A percentile compares a stretch with the other conserved stretches of the same genome.
Conservation (phyloP, 2,797 vertebrate genomes). For the Falco columbarius region DNA sequence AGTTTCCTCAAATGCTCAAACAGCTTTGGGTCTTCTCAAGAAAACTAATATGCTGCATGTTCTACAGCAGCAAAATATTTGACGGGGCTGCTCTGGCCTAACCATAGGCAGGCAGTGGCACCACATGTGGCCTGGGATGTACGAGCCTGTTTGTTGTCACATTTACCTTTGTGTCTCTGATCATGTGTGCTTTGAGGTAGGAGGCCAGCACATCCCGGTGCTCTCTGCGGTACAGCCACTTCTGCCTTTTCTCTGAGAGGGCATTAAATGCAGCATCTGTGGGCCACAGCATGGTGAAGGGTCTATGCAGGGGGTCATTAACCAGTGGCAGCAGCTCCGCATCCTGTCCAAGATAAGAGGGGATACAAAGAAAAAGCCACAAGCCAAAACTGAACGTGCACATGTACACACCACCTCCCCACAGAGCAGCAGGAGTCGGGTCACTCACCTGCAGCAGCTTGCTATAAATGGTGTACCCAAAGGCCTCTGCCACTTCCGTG, state of each 20-base stretch:
- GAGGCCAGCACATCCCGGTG: constrained; percentile 85
- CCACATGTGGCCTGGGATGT: not conserved
- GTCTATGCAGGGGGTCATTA: constrained; percentile 78
- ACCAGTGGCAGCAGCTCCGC: constrained; percentile 84
- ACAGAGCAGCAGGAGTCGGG: not conserved
- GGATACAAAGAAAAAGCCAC: not conserved
- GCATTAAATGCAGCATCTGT: constrained; percentile 83
- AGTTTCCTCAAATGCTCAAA: not conserved
- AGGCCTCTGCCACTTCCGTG: constrained; percentile 78
- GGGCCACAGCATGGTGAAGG: constrained; percentile 94
- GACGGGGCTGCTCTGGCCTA: not conserved
- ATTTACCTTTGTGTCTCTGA: constrained; percentile 81
- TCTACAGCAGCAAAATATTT: not conserved
- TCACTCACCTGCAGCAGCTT: constrained; percentile 85
- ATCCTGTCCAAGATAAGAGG: constrained; percentile 71
- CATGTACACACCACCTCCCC: not conserved
- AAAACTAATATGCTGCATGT: not conserved
- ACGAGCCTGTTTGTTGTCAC: not conserved
- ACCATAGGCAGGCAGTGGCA: not conserved
- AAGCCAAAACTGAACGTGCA: not conserved
- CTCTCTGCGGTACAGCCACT: constrained; percentile 86
- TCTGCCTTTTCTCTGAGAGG: constrained; percentile 79
- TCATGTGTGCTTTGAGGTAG: constrained; percentile 87
- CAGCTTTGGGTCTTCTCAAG: not conserved
- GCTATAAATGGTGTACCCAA: constrained; percentile 88